These are phyloP conservation scores for Adelges cooleyi DNA, from an alignment of 1,140 invertebrate species.

Conservation along the genomic window DNA sequence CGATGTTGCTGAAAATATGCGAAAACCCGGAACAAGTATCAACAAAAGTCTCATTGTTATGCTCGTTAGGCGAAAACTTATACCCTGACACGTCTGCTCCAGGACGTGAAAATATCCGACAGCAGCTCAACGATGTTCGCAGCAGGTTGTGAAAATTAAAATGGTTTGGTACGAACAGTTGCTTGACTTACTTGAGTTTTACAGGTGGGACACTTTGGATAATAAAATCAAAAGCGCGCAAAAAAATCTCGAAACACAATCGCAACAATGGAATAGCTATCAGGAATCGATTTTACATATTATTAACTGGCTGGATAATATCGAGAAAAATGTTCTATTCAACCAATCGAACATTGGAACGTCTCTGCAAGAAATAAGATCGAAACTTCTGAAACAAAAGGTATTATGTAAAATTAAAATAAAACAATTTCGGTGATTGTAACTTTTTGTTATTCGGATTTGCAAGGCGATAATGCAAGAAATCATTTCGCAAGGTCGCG, in stretches of 20 bases:
- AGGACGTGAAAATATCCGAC: slow-evolving; percentile 75
- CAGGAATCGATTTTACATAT: slow-evolving; percentile 74
- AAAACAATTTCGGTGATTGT: slow-evolving; percentile 5
- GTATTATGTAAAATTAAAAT: slow-evolving; percentile 37
- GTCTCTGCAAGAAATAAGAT: slow-evolving; percentile 71
- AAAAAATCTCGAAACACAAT: slow-evolving; percentile 71
- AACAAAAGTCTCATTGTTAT: slow-evolving; percentile 58
- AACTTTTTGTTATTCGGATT: too few species aligned
- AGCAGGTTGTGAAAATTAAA: slow-evolving; percentile 40
- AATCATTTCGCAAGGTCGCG: slow-evolving; percentile 74
- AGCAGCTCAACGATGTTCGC: slow-evolving; percentile 61
- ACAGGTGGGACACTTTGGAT: slow-evolving; percentile 69
- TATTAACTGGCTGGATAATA: slow-evolving; percentile 71
- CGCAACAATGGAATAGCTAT: slow-evolving; percentile 69
- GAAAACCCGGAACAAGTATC: slow-evolving; percentile 73
- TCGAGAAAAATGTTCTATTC: slow-evolving; percentile 65
- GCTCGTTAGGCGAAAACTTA: slow-evolving; percentile 68
- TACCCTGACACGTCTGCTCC: slow-evolving; percentile 80
- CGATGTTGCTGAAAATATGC: slow-evolving; percentile 60
- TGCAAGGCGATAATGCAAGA: slow-evolving; percentile 77
- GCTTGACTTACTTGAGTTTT: slow-evolving; percentile 26
- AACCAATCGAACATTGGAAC: slow-evolving; percentile 56
- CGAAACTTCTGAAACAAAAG: slow-evolving; percentile 77
- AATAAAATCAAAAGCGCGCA: slow-evolving; percentile 67
- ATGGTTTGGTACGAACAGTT: too few species aligned